These are phyloP conservation scores for Microctonus brassicae DNA, from an alignment of 2,888 invertebrate species.

Conservation along the genomic window DNA sequence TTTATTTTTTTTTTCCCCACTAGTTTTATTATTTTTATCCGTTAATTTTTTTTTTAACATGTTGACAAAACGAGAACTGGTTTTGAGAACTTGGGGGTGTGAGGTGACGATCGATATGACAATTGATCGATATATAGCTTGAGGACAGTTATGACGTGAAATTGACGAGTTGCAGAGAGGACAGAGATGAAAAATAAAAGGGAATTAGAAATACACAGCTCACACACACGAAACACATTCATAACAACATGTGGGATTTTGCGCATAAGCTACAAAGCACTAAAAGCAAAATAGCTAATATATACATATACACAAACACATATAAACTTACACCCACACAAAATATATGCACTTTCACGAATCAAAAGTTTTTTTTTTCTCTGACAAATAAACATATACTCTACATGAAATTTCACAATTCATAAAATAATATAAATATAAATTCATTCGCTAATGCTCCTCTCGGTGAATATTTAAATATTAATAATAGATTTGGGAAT, in stretches of 20 bases:
- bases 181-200: not conserved
- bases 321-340: not conserved
- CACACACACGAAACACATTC: too few relatives aligned
- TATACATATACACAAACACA: not conserved
- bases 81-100: not conserved
- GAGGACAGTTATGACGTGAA: not conserved
- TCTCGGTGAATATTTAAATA: not conserved
- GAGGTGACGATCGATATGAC: slow-evolving; percentile 2
- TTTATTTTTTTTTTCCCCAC: not conserved
- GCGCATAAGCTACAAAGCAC: slow-evolving; percentile 27
- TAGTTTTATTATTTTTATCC: not conserved
- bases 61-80: not conserved
- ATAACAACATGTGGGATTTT: slow-evolving; percentile 1
- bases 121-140: slow-evolving; percentile 6
- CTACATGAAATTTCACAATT: not conserved
- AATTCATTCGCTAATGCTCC: not conserved
- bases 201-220: not conserved
- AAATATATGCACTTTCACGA: not conserved
- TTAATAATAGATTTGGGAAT: not conserved
- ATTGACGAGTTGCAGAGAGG: not conserved
- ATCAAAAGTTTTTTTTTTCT: not conserved
- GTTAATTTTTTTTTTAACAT: not conserved
- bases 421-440: not conserved
- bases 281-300: not conserved
- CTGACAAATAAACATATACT: not conserved